These are phyloP conservation scores for Phenganax subtilis DNA, from an alignment of 92 coral and sea anemone genomes.

Conservation along the genomic window DNA sequence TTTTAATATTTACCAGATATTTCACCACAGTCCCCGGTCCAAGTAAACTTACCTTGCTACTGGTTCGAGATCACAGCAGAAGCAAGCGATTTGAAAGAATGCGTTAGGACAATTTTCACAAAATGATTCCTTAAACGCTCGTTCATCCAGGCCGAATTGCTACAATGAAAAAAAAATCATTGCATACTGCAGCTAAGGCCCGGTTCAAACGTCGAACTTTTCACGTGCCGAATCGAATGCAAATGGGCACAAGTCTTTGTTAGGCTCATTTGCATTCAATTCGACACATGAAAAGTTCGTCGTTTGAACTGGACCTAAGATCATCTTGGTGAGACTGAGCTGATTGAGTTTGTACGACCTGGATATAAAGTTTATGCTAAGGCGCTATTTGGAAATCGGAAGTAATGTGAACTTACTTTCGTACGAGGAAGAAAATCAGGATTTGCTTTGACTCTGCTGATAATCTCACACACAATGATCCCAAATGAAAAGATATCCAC, in stretches of 20 bases:
- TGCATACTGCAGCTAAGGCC: neutral
- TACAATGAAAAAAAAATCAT: constrained; percentile 17
- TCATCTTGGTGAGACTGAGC: too few relatives aligned
- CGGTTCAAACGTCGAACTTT: too few relatives aligned
- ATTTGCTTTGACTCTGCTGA: constrained; percentile 85
- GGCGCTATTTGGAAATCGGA: neutral
- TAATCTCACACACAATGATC: constrained; percentile 90
- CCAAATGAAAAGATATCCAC: constrained; percentile 96
- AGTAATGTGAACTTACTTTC: constrained; percentile 40
- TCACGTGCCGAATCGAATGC: too few relatives aligned
- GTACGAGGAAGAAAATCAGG: constrained; percentile 82
- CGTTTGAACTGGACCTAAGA: too few relatives aligned
- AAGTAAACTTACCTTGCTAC: constrained; percentile 57
- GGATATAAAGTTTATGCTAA: too few relatives aligned
- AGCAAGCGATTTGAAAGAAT: constrained; percentile 73
- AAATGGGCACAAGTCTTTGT: too few relatives aligned
- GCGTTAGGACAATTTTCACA: constrained; percentile 77
- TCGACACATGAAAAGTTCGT: too few relatives aligned
- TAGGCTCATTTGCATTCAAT: too few relatives aligned
- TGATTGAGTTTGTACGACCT: too few relatives aligned
- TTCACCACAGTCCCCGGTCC: neutral
- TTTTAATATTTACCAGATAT: too few relatives aligned
- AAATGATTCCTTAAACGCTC: constrained; percentile 59
- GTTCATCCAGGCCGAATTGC: constrained; percentile 81
- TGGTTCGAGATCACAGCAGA: constrained; percentile 75